phyloP scores from a whole-genome alignment of 2,888 invertebrate genomes.

The Dynastes hyllus region DNA sequence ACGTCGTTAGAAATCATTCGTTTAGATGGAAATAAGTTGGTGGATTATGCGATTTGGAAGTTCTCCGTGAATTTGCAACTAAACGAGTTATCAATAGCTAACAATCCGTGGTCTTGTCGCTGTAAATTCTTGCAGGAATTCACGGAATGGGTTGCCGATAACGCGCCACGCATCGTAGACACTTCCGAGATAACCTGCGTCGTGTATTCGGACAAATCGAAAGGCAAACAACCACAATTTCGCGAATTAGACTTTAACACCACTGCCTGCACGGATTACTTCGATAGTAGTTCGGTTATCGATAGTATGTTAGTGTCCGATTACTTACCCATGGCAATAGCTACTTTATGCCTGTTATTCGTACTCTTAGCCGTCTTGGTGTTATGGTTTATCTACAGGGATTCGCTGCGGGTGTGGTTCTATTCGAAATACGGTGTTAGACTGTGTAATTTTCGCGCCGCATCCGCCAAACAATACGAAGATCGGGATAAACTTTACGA shows the following conservation, averaged over 20 bases:
- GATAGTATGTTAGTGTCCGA: slow-evolving; percentile 88
- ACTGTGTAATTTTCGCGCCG: slow-evolving; percentile 82
- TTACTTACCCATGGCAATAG: slow-evolving; percentile 89
- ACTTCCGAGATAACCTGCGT: slow-evolving; percentile 87
- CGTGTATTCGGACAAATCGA: slow-evolving; percentile 75
- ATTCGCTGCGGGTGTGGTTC: slow-evolving; percentile 89
- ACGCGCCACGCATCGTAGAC: slow-evolving; percentile 86
- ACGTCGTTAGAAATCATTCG: slow-evolving; percentile 86
- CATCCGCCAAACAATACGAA: slow-evolving; percentile 78
- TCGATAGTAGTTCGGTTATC: slow-evolving; percentile 87
- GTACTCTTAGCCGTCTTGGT: slow-evolving; percentile 84
- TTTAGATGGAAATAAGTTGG: slow-evolving; percentile 88
- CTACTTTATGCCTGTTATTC: slow-evolving; percentile 85
- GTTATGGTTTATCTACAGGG: slow-evolving; percentile 88
- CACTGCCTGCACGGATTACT: slow-evolving; percentile 90
- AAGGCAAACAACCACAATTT: slow-evolving; percentile 81
- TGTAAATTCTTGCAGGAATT: slow-evolving; percentile 91
- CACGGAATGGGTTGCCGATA: slow-evolving; percentile 87
- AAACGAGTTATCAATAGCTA: slow-evolving; percentile 84
- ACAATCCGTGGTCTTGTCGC: slow-evolving; percentile 93
- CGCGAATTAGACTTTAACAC: slow-evolving; percentile 88
- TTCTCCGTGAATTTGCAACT: slow-evolving; percentile 80
- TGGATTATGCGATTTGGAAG: slow-evolving; percentile 86
- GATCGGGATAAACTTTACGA: slow-evolving; percentile 92
- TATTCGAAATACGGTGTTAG: slow-evolving; percentile 91